Percentiles rank a stretch among this genome's conserved stretches.
Evolutionary conservation across 2,888 invertebrate genomes (phyloP).

Genomic region (Schrankia costaestrigalis): DNA sequence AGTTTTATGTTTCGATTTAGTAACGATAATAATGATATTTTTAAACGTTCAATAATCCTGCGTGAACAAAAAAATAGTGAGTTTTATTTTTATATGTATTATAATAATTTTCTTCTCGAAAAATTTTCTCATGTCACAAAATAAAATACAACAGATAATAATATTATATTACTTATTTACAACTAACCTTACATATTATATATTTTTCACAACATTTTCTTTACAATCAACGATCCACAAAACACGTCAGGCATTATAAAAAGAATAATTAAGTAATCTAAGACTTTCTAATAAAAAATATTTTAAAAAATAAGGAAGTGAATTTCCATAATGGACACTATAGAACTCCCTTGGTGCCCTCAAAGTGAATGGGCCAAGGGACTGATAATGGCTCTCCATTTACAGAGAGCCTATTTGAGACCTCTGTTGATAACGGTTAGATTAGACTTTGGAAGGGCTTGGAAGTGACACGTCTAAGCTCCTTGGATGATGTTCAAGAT

Average conservation of each 20-base stretch:
- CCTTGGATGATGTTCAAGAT: conserved; percentile 6
- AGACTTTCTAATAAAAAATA: conserved; percentile 28
- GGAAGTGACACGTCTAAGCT: conserved; percentile 16
- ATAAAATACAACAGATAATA: too few species aligned
- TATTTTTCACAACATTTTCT: not conserved
- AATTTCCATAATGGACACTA: conserved; percentile 46
- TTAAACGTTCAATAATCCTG: too few species aligned
- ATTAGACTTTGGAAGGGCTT: conserved; percentile 33
- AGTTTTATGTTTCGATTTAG: too few species aligned
- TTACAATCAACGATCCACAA: not conserved
- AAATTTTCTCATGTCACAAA: too few species aligned
- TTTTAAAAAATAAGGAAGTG: conserved; percentile 25
- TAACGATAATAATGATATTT: too few species aligned
- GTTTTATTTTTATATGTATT: too few species aligned
- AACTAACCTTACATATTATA: too few species aligned
- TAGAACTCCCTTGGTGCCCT: conserved; percentile 32
- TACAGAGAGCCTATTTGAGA: conserved; percentile 40
- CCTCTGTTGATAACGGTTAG: conserved; percentile 41
- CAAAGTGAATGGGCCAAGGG: conserved; percentile 39
- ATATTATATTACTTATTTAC: too few species aligned
- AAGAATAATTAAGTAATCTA: conserved; percentile 33
- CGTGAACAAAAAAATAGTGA: too few species aligned
- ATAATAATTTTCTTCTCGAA: too few species aligned
- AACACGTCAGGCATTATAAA: conserved; percentile 7
- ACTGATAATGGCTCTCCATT: conserved; percentile 56